phyloP scores from a whole-genome alignment of 2,113 vertebrate species.

The Scatophagus argus region DNA sequence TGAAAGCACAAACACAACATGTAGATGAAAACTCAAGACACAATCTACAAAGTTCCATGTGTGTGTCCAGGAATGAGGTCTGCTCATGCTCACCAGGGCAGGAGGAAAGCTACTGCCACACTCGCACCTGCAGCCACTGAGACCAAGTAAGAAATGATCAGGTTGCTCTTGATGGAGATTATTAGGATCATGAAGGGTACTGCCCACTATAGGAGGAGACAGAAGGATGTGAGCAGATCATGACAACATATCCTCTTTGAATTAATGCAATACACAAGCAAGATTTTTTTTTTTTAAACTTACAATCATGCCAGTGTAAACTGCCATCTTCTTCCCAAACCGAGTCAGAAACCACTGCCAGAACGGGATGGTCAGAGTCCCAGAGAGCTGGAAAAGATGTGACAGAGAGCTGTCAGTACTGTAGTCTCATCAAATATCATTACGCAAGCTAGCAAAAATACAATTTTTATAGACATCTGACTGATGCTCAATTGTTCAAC shows the following conservation, averaged over 20 bases:
- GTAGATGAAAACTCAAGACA: background rate
- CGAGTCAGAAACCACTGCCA: constrained; percentile 96
- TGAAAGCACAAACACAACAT: constrained; percentile 55
- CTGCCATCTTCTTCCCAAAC: constrained; percentile 94
- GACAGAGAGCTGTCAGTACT: background rate
- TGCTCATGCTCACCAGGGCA: constrained; percentile 88
- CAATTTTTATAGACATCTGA: background rate
- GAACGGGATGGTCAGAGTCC: constrained; percentile 89
- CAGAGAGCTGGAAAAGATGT: constrained; percentile 87
- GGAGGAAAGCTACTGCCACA: constrained; percentile 91
- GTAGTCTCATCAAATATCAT: background rate
- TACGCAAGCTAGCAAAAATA: background rate
- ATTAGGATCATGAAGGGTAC: constrained; percentile 92
- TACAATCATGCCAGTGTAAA: constrained; percentile 91
- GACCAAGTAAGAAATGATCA: constrained; percentile 88
- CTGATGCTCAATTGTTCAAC: background rate
- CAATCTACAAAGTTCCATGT: background rate
- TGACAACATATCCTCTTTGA: background rate
- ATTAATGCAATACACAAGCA: background rate
- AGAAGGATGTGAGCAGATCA: background rate
- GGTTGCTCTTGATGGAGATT: constrained; percentile 82
- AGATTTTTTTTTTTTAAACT: constrained; percentile 54
- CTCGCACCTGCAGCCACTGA: constrained; percentile 89
- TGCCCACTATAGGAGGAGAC: constrained; percentile 84
- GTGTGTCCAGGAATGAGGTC: background rate